Percentiles rank a stretch among this genome's conserved stretches.
Conservation (phyloP, 1,140 invertebrate species). For the Drosophila hydei region DNA sequence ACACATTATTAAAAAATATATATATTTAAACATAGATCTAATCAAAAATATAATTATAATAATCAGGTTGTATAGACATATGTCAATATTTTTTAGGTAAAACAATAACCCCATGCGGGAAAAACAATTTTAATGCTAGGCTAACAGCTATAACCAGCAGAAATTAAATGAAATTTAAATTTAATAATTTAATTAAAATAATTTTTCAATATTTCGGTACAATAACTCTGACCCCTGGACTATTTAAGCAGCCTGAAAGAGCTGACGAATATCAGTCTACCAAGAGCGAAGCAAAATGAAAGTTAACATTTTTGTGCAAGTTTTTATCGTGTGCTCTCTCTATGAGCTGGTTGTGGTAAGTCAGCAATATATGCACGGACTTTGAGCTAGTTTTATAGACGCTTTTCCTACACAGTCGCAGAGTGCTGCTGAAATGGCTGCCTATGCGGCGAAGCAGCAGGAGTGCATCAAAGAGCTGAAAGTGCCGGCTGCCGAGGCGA, state of each 20-base stretch:
- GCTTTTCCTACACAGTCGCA: conserved; percentile 34
- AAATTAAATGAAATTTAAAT: conserved; percentile 50
- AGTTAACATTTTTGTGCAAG: conserved; percentile 17
- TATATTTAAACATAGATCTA: too few species aligned
- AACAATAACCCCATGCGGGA: not conserved
- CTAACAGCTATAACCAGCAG: not conserved
- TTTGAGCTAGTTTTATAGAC: not conserved
- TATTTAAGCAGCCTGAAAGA: not conserved
- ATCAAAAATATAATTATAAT: too few species aligned
- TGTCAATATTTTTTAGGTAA: not conserved
- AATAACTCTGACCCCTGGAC: not conserved
- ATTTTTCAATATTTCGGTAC: not conserved
- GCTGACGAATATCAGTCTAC: conserved; percentile 6
- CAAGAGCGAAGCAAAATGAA: conserved; percentile 39
- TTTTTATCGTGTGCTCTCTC: conserved; percentile 28
- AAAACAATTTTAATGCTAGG: conserved; percentile 37
- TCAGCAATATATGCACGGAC: not conserved
- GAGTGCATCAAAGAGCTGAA: conserved; percentile 69
- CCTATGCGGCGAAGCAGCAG: conserved; percentile 49
- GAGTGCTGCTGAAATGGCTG: conserved; percentile 48
- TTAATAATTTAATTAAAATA: conserved; percentile 61
- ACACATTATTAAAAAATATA: too few species aligned
- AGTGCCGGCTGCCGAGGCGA: conserved; percentile 38
- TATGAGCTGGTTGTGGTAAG: conserved; percentile 34
- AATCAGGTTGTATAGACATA: not conserved